phyloP scores from a whole-genome alignment of 2,797 vertebrate species.

The Lepidocolaptes lacrymiger region DNA sequence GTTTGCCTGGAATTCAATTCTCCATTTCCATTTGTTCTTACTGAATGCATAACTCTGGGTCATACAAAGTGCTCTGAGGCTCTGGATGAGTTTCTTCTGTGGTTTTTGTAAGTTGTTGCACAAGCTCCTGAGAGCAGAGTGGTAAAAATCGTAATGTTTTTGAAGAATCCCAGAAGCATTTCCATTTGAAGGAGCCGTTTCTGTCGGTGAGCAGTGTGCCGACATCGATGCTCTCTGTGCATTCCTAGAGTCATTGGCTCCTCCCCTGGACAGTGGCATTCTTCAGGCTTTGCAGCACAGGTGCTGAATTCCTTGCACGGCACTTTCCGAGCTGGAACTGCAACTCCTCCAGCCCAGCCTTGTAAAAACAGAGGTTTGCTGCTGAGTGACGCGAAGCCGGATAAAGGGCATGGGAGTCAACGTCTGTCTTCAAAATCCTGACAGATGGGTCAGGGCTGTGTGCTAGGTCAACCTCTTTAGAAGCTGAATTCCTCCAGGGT shows the following conservation, averaged over 20 bases:
- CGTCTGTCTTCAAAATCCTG: neutral
- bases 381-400: neutral
- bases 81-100: constrained; percentile 5
- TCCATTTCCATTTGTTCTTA: neutral
- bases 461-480: neutral
- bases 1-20: neutral
- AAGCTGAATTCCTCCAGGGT: neutral
- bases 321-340: neutral
- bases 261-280: neutral
- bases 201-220: accelerated
- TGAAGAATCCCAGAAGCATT: neutral
- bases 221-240: neutral
- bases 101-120: neutral
- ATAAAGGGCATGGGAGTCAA: neutral
- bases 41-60: neutral
- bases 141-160: neutral
- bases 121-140: neutral
- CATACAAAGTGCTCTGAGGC: neutral
- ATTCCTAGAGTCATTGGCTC: neutral
- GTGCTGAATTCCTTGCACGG: neutral
- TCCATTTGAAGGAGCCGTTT: neutral
- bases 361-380: neutral
- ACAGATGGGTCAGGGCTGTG: constrained; percentile 3
- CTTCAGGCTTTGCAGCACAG: neutral
- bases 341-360: neutral